Conservation (phyloP, 2,888 invertebrate genomes). For the Lasioglossum figueresi region DNA sequence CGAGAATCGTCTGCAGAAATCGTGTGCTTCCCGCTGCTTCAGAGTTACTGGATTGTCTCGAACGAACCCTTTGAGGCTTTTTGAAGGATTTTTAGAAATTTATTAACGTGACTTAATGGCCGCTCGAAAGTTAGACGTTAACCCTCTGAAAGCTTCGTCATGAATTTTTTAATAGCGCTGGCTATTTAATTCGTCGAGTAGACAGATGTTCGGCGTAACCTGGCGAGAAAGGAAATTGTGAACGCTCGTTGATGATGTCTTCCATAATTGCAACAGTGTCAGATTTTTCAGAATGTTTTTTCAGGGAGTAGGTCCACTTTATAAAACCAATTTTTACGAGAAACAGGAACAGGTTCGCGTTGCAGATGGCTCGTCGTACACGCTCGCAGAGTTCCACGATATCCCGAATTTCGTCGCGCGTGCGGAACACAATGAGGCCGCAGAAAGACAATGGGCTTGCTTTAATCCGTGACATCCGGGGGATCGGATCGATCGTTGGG, state of each 20-base stretch:
- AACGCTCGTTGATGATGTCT: not conserved
- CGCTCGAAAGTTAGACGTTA: not conserved
- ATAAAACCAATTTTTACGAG: not conserved
- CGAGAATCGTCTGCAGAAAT: not conserved
- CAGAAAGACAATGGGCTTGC: slow-evolving; percentile 26
- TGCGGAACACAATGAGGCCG: not conserved
- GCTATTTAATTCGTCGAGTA: not conserved
- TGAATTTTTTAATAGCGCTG: not conserved
- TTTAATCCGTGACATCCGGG: slow-evolving; percentile 24
- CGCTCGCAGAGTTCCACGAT: not conserved
- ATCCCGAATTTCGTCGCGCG: not conserved
- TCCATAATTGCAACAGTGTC: not conserved
- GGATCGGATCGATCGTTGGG: slow-evolving; percentile 12
- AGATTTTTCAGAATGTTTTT: not conserved
- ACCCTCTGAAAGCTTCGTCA: not conserved
- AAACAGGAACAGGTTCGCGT: not conserved
- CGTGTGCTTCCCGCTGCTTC: not conserved
- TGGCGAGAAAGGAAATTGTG: not conserved
- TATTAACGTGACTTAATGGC: not conserved
- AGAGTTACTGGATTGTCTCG: not conserved
- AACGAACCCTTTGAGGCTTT: not conserved
- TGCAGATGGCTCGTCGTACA: not conserved
- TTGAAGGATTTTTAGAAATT: not conserved
- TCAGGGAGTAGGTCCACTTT: not conserved
- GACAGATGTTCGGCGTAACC: not conserved